Evolutionary conservation across 2,113 vertebrate genomes (phyloP).

Genomic region (Poeciliopsis occidentalis): DNA sequence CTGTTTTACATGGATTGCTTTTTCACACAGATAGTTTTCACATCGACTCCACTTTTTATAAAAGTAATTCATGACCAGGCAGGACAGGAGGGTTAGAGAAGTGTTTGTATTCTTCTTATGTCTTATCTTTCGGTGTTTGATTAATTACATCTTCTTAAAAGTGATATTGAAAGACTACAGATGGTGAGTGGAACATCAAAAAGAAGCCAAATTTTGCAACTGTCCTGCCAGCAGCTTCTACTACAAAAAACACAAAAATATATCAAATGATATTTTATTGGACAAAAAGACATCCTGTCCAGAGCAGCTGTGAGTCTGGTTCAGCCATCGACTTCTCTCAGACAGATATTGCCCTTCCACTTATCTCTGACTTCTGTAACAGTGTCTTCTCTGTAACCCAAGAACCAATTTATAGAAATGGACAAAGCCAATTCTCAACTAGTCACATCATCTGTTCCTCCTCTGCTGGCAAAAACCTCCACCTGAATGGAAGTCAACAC

Average conservation of each 20-base stretch:
- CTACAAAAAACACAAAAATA: conserved; percentile 23
- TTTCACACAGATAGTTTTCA: too few species aligned
- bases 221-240: neutral
- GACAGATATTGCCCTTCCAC: conserved; percentile 67
- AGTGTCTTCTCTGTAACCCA: conserved; percentile 64
- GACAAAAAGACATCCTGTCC: conserved; percentile 79
- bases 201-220: neutral
- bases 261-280: conserved; percentile 60
- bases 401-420: conserved; percentile 55
- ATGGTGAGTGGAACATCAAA: neutral
- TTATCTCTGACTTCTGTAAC: conserved; percentile 63
- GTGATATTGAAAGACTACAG: neutral
- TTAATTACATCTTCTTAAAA: neutral
- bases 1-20: too few species aligned
- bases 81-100: neutral
- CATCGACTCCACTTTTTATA: too few species aligned
- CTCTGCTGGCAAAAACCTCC: conserved; percentile 43
- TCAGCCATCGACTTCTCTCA: conserved; percentile 47
- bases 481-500: conserved; percentile 58
- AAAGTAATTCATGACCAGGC: neutral
- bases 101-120: neutral
- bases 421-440: conserved; percentile 55
- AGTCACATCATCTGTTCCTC: conserved; percentile 40
- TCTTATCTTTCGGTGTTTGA: neutral
- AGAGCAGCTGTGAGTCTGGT: conserved; percentile 68